Base-by-base conservation (phyloP, 2,888 invertebrate genomes). In the Eristalis tenax region DNA sequence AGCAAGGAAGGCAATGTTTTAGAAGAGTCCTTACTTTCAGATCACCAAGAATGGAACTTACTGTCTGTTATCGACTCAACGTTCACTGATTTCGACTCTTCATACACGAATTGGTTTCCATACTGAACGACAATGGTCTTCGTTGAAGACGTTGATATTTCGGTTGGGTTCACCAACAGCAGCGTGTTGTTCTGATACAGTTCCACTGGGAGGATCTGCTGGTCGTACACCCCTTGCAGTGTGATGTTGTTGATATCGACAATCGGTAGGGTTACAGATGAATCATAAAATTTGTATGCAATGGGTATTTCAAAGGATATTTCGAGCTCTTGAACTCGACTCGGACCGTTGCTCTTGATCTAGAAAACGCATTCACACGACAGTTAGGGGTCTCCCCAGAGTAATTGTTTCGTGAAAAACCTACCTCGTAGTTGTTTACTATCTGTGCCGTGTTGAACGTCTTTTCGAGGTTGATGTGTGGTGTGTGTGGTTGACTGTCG, bases 261-360 rank as follows among this genome's bases (percentile, higher is more conserved):
- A 35, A 93, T 91, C 8, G 91, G 91, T 38, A 92, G 90, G 6
- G 90, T 90, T 8, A 90, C 89, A 3, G 87, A 71, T 1, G 92
- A 91, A 43, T 91, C 91, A 3, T 90, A 78, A n/a, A 91, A 89
- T 57, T 90, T 90, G 65, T 92, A 93, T 0, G 92, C 91, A 0
- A 93, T 91, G 2, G 93, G 93, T 81, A 93, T 92, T 35, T 90
- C 89, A 28, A 93, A 91, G 4, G 90, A 89, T 0, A 93, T 87
- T 56, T 92, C 91, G 65, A 93, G 85, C 11, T 90, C 90, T 22
- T 91, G 91, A n/a, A 93, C 90, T 6, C 88, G 91, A 89, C 93
- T 93, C 38, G 93, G 93, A 0, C 93, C 93, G 70, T 91, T 91
- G 78, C 93, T 93, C 82, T 91, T 91, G 71, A 93, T 91, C 91